Evolutionary conservation across 1,140 invertebrate genomes (phyloP).

Genomic region (Bombus confusus): DNA sequence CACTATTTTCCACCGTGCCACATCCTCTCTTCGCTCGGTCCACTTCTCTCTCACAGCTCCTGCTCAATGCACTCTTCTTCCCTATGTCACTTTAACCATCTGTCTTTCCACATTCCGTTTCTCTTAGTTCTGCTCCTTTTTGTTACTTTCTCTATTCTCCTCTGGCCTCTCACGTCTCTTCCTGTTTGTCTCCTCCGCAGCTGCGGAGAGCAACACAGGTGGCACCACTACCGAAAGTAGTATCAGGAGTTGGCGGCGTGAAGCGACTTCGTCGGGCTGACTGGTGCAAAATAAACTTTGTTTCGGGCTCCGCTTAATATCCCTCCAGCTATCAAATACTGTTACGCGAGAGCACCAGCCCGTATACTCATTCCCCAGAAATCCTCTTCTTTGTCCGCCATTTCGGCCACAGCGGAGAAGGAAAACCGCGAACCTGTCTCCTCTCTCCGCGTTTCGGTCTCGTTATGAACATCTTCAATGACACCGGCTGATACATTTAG

Average conservation of each 20-base stretch:
- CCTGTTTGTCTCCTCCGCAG: constrained; percentile 14
- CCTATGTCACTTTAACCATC: constrained; percentile 29
- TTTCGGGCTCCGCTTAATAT: constrained; percentile 55
- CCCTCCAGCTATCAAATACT: constrained; percentile 36
- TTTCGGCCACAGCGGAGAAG: background rate
- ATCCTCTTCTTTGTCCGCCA: constrained; percentile 24
- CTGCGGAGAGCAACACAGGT: constrained; percentile 15
- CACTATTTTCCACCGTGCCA: background rate
- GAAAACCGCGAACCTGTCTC: constrained; percentile 32
- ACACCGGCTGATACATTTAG: constrained; percentile 18
- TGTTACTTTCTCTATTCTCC: background rate
- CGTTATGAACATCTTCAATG: constrained; percentile 44
- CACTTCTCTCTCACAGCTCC: background rate
- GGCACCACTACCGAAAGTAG: constrained; percentile 2
- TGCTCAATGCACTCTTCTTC: background rate
- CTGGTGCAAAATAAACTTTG: constrained; percentile 73
- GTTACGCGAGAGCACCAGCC: background rate
- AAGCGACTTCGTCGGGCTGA: constrained; percentile 45
- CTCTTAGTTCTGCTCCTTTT: constrained; percentile 15
- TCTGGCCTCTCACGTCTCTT: background rate
- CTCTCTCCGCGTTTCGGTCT: constrained; percentile 3
- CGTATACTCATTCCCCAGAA: background rate
- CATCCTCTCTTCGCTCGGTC: background rate
- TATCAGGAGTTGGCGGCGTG: constrained; percentile 27
- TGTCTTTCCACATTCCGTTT: constrained; percentile 15